Base-by-base conservation (phyloP, 2,113 vertebrate genomes). In the Bostrychus sinensis region DNA sequence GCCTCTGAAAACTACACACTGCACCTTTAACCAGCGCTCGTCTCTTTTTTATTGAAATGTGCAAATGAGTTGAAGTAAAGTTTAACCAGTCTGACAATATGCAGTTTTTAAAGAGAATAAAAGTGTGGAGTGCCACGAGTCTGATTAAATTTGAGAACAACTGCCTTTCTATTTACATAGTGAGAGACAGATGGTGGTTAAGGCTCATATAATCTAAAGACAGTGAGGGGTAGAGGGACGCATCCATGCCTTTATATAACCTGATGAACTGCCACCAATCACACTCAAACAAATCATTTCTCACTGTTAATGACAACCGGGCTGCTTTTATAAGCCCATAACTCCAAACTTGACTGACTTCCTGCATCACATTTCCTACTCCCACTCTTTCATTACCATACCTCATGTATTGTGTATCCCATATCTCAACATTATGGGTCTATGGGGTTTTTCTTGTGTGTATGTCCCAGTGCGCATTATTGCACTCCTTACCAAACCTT, bases 341-440 rank as follows among this genome's bases (percentile, higher is more conserved):
- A 32, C 7, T 16, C 5, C 65, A 38, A 38, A 26, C 20, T 19
- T 69, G 63, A 66, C 56, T 30, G 48, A 75, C 75, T 51, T 36
- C 23, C 73, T 41, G 12, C 45, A 68, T 58, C 28, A 28, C 22
- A 39, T 11, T 16, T 20, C 51, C 42, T 56, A 58, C 53, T 56
- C 19, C 51, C 55, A 20, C 50, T 25, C 22, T 30, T 56, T 45
- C 53, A 56, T 57, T 60, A 59, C 41, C 12, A 25, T 16, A 58
- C 42, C 7, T 30, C 28, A 10, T 61, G 57, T 56, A 74, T 56
- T 72, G 19, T 61, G 57, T 38, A 14, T 46, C 25, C 56, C 39
- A 58, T 64, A 62, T 61, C 19, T 75, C 55, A 46, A 19, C 10
- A 9, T 56, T 46, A 51, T 66, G 46, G 41, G 65, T 78, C 58